These are phyloP conservation scores for Pteronura brasiliensis DNA, from an alignment of 2,113 vertebrate species.

Conservation along the genomic window DNA sequence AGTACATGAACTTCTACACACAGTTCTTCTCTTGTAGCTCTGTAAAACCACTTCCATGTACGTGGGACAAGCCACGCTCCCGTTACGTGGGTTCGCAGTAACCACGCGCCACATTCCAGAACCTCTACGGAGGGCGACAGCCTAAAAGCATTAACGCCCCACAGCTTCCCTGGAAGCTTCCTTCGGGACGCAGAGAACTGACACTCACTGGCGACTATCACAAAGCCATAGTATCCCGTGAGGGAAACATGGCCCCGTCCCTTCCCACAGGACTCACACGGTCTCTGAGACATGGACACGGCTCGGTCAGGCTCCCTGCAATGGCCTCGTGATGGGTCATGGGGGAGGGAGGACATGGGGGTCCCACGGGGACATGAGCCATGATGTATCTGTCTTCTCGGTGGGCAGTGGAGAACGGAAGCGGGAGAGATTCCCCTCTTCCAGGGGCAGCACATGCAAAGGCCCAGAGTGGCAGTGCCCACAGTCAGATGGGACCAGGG, in stretches of 20 bases:
- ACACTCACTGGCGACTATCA: neutral
- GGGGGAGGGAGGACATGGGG: accelerated
- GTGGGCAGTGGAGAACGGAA: too few relatives aligned
- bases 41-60: neutral
- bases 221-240: neutral
- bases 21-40: neutral
- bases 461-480: accelerated
- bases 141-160: too few relatives aligned
- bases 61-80: too few relatives aligned
- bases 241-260: neutral
- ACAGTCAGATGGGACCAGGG: too few relatives aligned
- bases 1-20: neutral
- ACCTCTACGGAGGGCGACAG: accelerated
- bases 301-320: neutral
- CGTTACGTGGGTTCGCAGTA: neutral
- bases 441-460: neutral
- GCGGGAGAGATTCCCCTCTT: accelerated
- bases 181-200: neutral
- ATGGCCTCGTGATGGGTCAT: accelerated
- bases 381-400: neutral
- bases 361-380: too few relatives aligned
- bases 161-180: neutral
- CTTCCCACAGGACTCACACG: accelerated
- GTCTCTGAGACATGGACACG: accelerated
- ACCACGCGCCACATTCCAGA: neutral